A percentile compares a stretch with the other conserved stretches of the same genome.
Conservation (phyloP, 1,140 invertebrate genomes). For the Heliconius hermathena region DNA sequence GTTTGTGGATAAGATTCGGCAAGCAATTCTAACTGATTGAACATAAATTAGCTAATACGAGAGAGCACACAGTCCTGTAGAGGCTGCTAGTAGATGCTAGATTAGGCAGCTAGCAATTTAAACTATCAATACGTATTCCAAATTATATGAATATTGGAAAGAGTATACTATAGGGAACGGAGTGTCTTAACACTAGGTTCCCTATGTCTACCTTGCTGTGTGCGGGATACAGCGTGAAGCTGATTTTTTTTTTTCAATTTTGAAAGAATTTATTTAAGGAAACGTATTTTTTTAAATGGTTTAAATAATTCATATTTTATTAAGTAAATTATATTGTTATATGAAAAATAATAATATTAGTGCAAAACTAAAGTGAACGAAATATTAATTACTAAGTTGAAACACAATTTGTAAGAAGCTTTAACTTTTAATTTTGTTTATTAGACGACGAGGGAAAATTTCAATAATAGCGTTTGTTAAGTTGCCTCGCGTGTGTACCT, state of each 20-base stretch:
- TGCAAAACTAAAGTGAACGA: slow-evolving; percentile 14
- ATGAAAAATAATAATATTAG: background rate
- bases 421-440: slow-evolving; percentile 46
- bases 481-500: slow-evolving; percentile 39
- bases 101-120: slow-evolving; percentile 14
- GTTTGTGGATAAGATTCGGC: slow-evolving; percentile 57
- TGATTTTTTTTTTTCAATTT: too few relatives aligned
- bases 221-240: too few relatives aligned
- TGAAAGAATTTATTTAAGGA: too few relatives aligned
- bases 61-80: slow-evolving; percentile 41
- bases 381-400: slow-evolving; percentile 42
- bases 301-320: too few relatives aligned
- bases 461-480: slow-evolving; percentile 42
- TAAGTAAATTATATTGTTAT: background rate
- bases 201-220: too few relatives aligned
- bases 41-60: slow-evolving; percentile 72
- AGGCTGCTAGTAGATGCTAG: slow-evolving; percentile 14
- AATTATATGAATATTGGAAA: background rate
- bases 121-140: background rate
- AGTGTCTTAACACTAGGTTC: too few relatives aligned
- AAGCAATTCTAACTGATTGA: slow-evolving; percentile 62
- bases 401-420: slow-evolving; percentile 32
- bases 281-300: too few relatives aligned
- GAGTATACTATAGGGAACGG: too few relatives aligned
- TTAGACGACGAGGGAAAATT: slow-evolving; percentile 43